These are phyloP conservation scores for Achroia grisella DNA, from an alignment of 1,140 invertebrate species.

Conservation along the genomic window DNA sequence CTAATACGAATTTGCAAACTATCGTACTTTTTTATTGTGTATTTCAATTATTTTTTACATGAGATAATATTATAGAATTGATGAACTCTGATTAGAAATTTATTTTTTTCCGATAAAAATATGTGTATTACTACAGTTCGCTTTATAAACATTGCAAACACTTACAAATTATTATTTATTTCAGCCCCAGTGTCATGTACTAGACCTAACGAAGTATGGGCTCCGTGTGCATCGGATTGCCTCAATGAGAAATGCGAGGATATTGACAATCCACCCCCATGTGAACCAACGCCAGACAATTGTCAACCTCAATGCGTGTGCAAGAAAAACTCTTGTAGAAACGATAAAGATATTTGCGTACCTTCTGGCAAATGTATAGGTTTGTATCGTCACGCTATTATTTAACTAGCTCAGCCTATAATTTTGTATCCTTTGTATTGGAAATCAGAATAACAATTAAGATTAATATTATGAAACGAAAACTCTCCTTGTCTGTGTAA, in stretches of 20 bases:
- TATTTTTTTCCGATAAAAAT: no score
- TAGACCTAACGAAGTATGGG: conserved; percentile 22
- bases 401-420: background rate
- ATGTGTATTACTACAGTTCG: no score
- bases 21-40: no score
- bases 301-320: conserved; percentile 24
- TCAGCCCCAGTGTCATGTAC: conserved; percentile 21
- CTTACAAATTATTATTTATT: background rate
- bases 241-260: conserved; percentile 14
- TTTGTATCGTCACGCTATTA: no score
- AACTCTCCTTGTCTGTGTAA: no score
- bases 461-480: no score
- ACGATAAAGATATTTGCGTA: conserved; percentile 12
- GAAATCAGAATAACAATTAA: background rate
- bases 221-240: conserved; percentile 12
- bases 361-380: conserved; percentile 5
- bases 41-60: no score
- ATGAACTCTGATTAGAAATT: no score
- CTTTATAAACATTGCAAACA: no score
- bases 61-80: no score
- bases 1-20: no score
- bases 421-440: background rate
- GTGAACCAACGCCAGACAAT: conserved; percentile 2
- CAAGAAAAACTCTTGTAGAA: conserved; percentile 11
- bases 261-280: conserved; percentile 1